Conservation (phyloP, 2,888 invertebrate genomes). For the Crocallis elinguaria region DNA sequence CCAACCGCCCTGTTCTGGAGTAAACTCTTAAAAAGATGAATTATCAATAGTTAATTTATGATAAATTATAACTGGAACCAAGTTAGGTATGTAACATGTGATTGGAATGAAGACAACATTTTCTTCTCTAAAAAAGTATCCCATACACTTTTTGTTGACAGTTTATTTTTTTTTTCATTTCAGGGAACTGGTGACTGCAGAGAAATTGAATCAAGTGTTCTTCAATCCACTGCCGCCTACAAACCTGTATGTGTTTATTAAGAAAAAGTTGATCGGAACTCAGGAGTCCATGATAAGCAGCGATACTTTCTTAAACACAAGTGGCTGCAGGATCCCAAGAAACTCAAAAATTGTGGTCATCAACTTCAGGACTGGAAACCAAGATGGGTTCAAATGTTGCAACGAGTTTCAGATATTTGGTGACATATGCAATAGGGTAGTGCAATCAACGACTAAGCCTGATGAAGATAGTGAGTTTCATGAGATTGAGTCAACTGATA, state of each 20-base stretch:
- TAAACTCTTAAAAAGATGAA: too few relatives aligned
- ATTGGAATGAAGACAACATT: too few relatives aligned
- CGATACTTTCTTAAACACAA: constrained; percentile 66
- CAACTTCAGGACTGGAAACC: constrained; percentile 58
- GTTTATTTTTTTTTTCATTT: constrained; percentile 34
- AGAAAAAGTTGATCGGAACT: constrained; percentile 56
- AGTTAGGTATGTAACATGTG: too few relatives aligned
- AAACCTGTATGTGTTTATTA: constrained; percentile 79
- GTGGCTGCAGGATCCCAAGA: constrained; percentile 68
- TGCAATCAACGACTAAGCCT: constrained; percentile 38
- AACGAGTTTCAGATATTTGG: constrained; percentile 73
- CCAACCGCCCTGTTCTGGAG: too few relatives aligned
- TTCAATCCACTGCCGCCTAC: constrained; percentile 71
- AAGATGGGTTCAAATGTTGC: constrained; percentile 64
- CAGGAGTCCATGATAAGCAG: constrained; percentile 54
- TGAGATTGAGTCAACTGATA: constrained; percentile 69
- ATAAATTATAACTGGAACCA: too few relatives aligned
- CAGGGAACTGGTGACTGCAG: constrained; percentile 78
- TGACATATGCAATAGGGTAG: constrained; percentile 54
- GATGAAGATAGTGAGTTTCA: constrained; percentile 49
- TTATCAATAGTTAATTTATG: too few relatives aligned
- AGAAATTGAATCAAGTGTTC: constrained; percentile 69
- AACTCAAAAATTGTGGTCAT: constrained; percentile 67
- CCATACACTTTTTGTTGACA: too few relatives aligned
- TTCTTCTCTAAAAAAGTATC: too few relatives aligned